Evolutionary conservation across 2,113 vertebrate genomes (phyloP).

Genomic region (Phycodurus eques): DNA sequence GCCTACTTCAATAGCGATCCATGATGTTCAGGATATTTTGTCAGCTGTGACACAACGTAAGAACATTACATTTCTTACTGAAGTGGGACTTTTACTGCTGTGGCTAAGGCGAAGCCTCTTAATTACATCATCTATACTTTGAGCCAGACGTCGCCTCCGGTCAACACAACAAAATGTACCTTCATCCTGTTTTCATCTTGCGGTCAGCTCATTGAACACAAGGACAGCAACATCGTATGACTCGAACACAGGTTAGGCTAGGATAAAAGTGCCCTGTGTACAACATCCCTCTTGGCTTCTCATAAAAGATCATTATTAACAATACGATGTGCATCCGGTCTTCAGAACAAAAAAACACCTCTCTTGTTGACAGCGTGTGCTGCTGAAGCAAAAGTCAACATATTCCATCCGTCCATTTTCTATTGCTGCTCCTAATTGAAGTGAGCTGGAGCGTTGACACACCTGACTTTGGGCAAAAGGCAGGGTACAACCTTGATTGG

Average conservation of each 20-base stretch:
- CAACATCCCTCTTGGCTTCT: not conserved
- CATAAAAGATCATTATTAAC: not conserved
- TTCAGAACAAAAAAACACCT: not conserved
- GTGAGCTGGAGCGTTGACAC: not conserved
- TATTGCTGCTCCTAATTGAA: not conserved
- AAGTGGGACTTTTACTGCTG: conserved; percentile 55
- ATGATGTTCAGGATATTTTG: conserved; percentile 8
- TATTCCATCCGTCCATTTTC: not conserved
- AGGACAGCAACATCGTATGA: not conserved
- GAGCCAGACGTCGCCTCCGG: conserved; percentile 39
- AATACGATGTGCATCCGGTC: not conserved
- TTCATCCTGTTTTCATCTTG: conserved; percentile 46
- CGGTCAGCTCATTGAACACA: conserved; percentile 16
- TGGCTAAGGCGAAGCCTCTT: conserved; percentile 49
- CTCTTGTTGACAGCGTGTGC: not conserved
- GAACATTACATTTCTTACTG: conserved; percentile 37
- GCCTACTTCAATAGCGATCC: conserved; percentile 9
- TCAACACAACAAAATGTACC: conserved; percentile 40
- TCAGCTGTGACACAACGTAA: conserved; percentile 39
- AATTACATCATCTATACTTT: conserved; percentile 26
- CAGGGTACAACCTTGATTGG: no score
- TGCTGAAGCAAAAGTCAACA: not conserved
- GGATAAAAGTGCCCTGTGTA: not conserved
- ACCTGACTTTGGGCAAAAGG: not conserved
- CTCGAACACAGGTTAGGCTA: not conserved